These are phyloP conservation scores for Drosophila tripunctata DNA, from an alignment of 2,888 invertebrate species.

Conservation along the genomic window DNA sequence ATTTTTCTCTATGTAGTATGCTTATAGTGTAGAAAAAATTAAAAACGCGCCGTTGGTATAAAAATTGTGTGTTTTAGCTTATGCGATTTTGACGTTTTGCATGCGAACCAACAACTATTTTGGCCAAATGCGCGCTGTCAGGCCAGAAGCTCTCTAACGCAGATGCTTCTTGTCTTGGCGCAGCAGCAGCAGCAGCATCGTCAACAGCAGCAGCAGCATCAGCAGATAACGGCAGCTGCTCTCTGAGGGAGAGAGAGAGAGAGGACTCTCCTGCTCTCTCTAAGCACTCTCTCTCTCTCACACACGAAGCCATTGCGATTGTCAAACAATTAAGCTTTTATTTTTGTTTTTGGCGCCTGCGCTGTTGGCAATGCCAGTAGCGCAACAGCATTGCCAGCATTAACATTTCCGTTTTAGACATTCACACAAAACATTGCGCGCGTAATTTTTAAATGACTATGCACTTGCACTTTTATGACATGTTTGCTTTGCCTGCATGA, in stretches of 20 bases:
- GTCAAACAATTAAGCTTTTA: slow-evolving; percentile 59
- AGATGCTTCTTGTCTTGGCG: slow-evolving; percentile 53
- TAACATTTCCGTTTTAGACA: background rate
- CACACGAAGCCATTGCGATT: slow-evolving; percentile 17
- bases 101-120: slow-evolving; percentile 84
- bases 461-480: background rate
- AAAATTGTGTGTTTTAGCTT: slow-evolving; percentile 81
- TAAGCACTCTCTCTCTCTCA: too few species aligned
- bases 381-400: slow-evolving; percentile 28
- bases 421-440: slow-evolving; percentile 30
- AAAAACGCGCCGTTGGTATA: slow-evolving; percentile 83
- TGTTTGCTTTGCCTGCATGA: too few species aligned
- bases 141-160: slow-evolving; percentile 70
- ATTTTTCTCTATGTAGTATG: slow-evolving; percentile 50
- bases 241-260: slow-evolving; percentile 34
- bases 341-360: slow-evolving; percentile 63
- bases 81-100: slow-evolving; percentile 82
- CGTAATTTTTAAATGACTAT: slow-evolving; percentile 15
- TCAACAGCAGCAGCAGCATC: slow-evolving; percentile 29
- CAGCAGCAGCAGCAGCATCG: slow-evolving; percentile 29
- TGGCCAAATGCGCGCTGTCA: slow-evolving; percentile 73
- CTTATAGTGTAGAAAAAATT: slow-evolving; percentile 72
- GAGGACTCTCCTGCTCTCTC: too few species aligned
- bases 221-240: slow-evolving; percentile 49
- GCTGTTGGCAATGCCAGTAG: slow-evolving; percentile 31